phyloP scores from a whole-genome alignment of 2,888 invertebrate species.

The Eustalomyia histrio region DNA sequence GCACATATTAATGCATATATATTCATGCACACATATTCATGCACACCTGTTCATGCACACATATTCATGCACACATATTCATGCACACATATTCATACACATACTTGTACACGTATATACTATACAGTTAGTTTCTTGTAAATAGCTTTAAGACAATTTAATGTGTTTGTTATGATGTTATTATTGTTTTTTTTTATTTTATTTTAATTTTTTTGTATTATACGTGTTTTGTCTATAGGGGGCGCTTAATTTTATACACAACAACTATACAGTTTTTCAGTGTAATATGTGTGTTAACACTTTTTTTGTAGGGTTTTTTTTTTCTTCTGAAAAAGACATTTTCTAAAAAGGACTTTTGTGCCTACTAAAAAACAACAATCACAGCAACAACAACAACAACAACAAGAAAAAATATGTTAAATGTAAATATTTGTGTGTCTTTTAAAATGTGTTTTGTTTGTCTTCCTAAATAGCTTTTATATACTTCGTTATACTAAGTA shows the following conservation, averaged over 20 bases:
- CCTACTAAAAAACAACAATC: slow-evolving; percentile 45
- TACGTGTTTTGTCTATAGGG: slow-evolving; percentile 54
- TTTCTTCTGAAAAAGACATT: slow-evolving; percentile 30
- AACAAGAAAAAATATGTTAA: slow-evolving; percentile 15
- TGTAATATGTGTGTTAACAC: slow-evolving; percentile 57
- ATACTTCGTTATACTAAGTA: slow-evolving; percentile 19
- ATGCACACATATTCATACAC: background rate
- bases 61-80: background rate
- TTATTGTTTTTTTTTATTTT: slow-evolving; percentile 47
- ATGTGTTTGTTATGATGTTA: slow-evolving; percentile 63
- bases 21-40: background rate
- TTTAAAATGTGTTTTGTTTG: slow-evolving; percentile 42
- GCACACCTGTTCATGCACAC: background rate
- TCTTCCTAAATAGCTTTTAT: slow-evolving; percentile 52
- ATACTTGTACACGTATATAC: background rate
- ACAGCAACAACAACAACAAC: background rate
- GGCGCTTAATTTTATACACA: slow-evolving; percentile 52
- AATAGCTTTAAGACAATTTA: slow-evolving; percentile 62
- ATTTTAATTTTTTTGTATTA: too few relatives aligned
- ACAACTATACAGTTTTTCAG: slow-evolving; percentile 17
- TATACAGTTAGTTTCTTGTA: slow-evolving; percentile 45
- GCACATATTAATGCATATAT: background rate
- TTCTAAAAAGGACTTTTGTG: slow-evolving; percentile 51
- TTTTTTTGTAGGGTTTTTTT: slow-evolving; percentile 13
- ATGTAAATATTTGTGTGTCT: slow-evolving; percentile 24